Evolutionary conservation across 2,888 invertebrate genomes (phyloP), one percentile per base, ranked within the genome.

Genomic region (Elysia crispata): DNA sequence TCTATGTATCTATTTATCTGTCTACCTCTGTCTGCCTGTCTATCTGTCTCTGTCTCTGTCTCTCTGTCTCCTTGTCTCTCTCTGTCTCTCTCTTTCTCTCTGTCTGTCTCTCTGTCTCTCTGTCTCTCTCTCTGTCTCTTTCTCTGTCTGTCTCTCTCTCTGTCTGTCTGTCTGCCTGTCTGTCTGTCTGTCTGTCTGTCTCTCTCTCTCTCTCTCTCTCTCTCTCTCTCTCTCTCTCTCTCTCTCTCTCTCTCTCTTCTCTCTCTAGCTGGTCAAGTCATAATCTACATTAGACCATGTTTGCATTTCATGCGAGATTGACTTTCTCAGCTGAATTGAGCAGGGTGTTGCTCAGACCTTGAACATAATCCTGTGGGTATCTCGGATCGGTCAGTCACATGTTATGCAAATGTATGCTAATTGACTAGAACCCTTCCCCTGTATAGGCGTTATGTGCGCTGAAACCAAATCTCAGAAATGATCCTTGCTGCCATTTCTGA

Each of bases 161-260:
- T 57, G 13, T 74, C 18, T 62, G 54, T 57, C 20, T 64, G 31
- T 70, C 23, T 75, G 23, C 57, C 25, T 75, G 25, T 75, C 25
- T 75, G 31, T 74, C 25, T 79, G 31, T 79, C 25, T 79, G 31
- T 79, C 18, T 79, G 28, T 77, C 30, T 77, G 28, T 77, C 25
- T 77, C 54, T 77, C 25, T 77, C 28, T 77, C 25, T 77, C 30
- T 77, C n/a, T 50, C 50, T 76, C n/a, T 76, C 50, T 76, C 11
- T 49, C 50, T 76, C n/a, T 23, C 64, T 79, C 18, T 73, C 73
- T 79, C n/a, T 73, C 73, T 79, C 23, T 73, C 64, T 60, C 11
- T 79, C 31, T 70, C 15, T 73, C 54, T 73, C 54, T 73, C 28
- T 73, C 30, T 31, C 31, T 67, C 33, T 49, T 23, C 25, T 54